Evolutionary conservation across 2,113 vertebrate species (phyloP).

Genomic region (Rhineura floridana): DNA sequence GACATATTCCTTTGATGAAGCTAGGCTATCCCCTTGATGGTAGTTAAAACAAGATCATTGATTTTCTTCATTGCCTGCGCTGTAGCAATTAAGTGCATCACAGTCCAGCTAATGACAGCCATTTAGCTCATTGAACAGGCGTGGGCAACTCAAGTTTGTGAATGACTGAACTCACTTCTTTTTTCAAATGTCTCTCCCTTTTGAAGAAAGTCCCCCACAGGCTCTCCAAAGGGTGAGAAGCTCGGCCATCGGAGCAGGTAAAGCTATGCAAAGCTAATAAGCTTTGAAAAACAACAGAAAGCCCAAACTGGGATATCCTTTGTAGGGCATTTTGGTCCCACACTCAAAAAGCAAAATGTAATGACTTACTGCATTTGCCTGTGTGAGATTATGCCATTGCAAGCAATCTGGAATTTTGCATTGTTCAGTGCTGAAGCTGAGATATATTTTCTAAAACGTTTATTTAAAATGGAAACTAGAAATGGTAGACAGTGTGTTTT

Average conservation of each 20-base stretch:
- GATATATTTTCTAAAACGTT: not conserved
- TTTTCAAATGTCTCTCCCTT: not conserved
- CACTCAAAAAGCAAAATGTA: too few relatives aligned
- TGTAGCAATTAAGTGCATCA: not conserved
- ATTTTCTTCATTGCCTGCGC: not conserved
- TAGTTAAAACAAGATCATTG: not conserved
- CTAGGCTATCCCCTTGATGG: not conserved
- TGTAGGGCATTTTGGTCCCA: too few relatives aligned
- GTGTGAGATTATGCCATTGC: not conserved
- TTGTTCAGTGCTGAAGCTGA: not conserved
- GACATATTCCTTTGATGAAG: not conserved
- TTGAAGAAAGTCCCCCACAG: not conserved
- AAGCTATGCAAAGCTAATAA: too few relatives aligned
- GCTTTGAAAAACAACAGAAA: too few relatives aligned
- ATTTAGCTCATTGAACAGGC: not conserved
- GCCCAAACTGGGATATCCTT: too few relatives aligned
- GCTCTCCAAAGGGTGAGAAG: not conserved
- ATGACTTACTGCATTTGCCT: too few relatives aligned
- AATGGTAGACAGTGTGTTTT: too few relatives aligned
- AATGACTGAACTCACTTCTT: not conserved
- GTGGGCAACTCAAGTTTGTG: not conserved
- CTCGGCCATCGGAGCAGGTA: not conserved
- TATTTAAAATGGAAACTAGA: not conserved
- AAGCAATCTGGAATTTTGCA: not conserved
- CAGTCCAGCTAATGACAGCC: not conserved